Conservation (phyloP, 2,113 vertebrate species). For the Ophthalmolycus amberensis region DNA sequence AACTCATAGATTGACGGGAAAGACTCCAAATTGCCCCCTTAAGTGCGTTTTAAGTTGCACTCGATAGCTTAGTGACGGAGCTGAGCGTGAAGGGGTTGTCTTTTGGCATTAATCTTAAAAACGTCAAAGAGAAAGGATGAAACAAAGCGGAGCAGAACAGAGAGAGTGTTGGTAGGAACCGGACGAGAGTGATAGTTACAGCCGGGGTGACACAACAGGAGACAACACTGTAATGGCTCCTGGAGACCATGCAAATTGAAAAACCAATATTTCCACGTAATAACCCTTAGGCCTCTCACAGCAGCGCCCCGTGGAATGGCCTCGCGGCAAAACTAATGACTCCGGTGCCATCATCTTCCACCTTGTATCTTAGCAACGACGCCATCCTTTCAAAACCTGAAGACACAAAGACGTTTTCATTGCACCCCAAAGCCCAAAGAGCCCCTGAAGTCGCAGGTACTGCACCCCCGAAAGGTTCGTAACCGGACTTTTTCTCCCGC, state of each 20-base stretch:
- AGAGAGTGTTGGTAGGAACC: neutral
- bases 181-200: constrained; percentile 27
- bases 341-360: constrained; percentile 48
- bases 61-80: constrained; percentile 42
- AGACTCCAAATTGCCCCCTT: constrained; percentile 24
- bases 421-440: constrained; percentile 17
- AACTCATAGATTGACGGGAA: constrained; percentile 38
- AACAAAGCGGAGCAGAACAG: constrained; percentile 3
- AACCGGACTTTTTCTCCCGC: neutral
- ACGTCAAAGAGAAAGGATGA: constrained; percentile 14
- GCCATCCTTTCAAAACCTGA: constrained; percentile 1
- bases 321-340: constrained; percentile 51
- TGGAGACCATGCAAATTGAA: constrained; percentile 62
- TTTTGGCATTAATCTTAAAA: constrained; percentile 39
- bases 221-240: constrained; percentile 44
- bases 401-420: constrained; percentile 13
- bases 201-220: constrained; percentile 35
- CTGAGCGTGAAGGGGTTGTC: constrained; percentile 29
- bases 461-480: neutral
- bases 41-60: constrained; percentile 39
- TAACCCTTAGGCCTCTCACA: constrained; percentile 48
- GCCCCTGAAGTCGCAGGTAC: constrained; percentile 32
- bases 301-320: constrained; percentile 50
- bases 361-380: constrained; percentile 73
- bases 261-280: constrained; percentile 71